Evolutionary conservation across 1,140 invertebrate species (phyloP).

Genomic region (Gryllus bimaculatus): DNA sequence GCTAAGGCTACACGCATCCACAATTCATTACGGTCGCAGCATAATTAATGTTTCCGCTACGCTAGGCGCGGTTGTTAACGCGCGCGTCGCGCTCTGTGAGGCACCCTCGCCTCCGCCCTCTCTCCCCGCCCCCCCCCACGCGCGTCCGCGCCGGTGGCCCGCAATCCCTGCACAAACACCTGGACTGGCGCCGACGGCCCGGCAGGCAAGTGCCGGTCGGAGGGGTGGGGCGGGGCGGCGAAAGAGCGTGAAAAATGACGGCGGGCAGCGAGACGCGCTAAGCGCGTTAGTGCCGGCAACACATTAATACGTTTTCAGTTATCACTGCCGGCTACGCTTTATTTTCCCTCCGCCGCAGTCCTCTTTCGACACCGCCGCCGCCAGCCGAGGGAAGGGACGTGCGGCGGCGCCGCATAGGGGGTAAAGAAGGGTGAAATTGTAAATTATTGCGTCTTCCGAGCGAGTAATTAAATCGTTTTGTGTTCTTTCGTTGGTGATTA

Average conservation of each 20-base stretch:
- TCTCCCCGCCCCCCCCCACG: no score
- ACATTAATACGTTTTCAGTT: not conserved
- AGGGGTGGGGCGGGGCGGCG: no score
- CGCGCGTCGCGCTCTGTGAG: not conserved
- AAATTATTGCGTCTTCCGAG: not conserved
- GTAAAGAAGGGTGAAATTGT: not conserved
- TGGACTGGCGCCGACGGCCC: not conserved
- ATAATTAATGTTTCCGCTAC: constrained; percentile 1
- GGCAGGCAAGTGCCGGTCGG: not conserved
- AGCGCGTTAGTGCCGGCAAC: no score
- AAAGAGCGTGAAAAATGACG: not conserved
- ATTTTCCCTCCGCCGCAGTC: not conserved
- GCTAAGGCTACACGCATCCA: not conserved
- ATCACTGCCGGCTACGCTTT: not conserved
- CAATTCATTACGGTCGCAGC: not conserved
- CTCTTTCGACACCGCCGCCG: no score
- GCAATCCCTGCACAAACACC: not conserved
- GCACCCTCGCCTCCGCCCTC: not conserved
- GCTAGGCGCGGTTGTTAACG: not conserved
- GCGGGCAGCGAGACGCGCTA: no score
- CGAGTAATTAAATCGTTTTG: not conserved
- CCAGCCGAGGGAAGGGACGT: no score
- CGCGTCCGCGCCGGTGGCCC: no score
- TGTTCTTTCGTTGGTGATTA: not conserved
- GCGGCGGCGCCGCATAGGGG: not conserved